Conservation (phyloP, 2,888 invertebrate species). For the Phytoseiulus persimilis region DNA sequence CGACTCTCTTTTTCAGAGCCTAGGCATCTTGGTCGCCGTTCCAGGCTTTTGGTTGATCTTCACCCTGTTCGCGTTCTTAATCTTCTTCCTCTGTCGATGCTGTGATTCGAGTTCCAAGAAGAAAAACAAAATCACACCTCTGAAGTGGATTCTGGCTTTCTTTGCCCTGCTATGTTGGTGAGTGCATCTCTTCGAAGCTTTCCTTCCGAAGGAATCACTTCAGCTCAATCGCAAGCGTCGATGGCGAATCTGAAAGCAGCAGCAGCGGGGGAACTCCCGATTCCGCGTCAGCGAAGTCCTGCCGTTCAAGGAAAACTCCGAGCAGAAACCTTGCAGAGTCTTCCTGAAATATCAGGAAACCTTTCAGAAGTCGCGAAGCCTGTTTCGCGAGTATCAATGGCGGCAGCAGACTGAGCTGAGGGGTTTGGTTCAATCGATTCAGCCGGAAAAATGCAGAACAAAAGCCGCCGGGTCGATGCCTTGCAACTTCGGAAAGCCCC, state of each 20-base stretch:
- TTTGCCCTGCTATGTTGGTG: constrained; percentile 71
- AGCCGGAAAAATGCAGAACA: background rate
- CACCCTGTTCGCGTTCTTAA: constrained; percentile 74
- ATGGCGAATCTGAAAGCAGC: too few species aligned
- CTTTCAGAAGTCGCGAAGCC: background rate
- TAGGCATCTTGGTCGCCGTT: constrained; percentile 82
- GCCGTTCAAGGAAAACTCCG: background rate
- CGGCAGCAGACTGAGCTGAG: background rate
- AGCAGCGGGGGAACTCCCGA: background rate
- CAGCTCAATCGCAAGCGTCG: background rate
- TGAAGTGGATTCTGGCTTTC: constrained; percentile 56
- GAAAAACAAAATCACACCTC: constrained; percentile 74
- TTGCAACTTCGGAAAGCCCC: background rate
- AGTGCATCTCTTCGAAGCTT: constrained; percentile 44
- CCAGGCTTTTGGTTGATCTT: constrained; percentile 89
- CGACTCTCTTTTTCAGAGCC: constrained; percentile 59
- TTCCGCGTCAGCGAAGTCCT: background rate
- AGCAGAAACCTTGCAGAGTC: background rate
- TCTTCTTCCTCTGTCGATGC: constrained; percentile 87
- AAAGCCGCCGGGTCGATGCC: background rate
- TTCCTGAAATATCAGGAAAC: background rate
- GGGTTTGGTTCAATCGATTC: background rate
- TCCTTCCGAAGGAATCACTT: background rate
- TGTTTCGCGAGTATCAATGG: background rate
- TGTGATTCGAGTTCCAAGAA: constrained; percentile 87